Evolutionary conservation across 2,888 invertebrate species (phyloP), one percentile per base, ranked within the genome.

Genomic region (Lissonota sp.): DNA sequence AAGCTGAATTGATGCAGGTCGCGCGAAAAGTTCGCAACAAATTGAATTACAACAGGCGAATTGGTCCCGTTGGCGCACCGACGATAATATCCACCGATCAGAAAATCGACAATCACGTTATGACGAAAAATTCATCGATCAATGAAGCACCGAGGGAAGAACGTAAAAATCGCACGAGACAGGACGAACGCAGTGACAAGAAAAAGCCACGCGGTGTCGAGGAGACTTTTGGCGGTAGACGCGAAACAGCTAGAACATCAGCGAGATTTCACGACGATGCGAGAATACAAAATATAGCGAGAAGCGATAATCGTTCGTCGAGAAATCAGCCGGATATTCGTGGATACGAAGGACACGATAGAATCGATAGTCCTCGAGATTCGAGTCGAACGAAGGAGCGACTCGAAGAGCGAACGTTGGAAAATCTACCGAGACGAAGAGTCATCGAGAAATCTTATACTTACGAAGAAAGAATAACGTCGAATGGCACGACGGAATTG

Each of bases 1-100:
- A 94, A 85, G 93, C 93, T 5, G 94, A 94, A 87, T 88, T 94
- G 76, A 89, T 90, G 82, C 89, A 89, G 42, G 90, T 88, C 4
- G 90, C 90, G 8, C 83, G 86, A 44, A 89, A 87, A 67, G 89
- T 90, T 0, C 85, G 90, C 6, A 89, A 89, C 62, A 90, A 90
- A 79, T 82, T 90, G 26, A 86, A 88, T 16, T 86, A 84, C 77
- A 81, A 84, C 66, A 66, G 80, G n/a, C 76, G 84, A 55, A 83
- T 86, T 37, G 83, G 86, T 26, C 87, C 87, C 1, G 80, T 86
- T 26, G 88, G 87, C 5, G 87, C 85, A 44, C 79, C 85, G 5
- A 80, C 80, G 26, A 62, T 84, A 16, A 69, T 79, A 5, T 73
- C 81, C 0, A 74, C 70, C 42, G 86, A 86, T 62, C 83, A 77